phyloP scores from a whole-genome alignment of 1,140 invertebrate genomes.

The Drosophila mauritiana region DNA sequence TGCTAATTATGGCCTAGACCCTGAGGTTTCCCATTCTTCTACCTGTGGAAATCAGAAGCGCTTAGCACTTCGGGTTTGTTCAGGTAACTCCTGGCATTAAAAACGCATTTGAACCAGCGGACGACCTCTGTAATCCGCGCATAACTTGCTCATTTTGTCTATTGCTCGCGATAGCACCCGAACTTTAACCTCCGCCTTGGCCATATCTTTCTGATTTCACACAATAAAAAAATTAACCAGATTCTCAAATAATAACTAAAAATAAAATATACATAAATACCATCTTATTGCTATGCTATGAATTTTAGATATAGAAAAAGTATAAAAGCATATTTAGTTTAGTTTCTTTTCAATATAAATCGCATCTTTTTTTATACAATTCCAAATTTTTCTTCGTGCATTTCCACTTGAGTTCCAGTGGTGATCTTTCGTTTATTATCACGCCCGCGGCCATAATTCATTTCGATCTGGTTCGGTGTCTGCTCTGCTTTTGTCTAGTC shows the following conservation, averaged over 20 bases:
- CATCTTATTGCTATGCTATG: not conserved
- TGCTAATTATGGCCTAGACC: slow-evolving; percentile 51
- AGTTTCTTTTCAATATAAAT: not conserved
- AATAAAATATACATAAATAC: not conserved
- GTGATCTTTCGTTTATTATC: slow-evolving; percentile 55
- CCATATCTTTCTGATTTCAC: not conserved
- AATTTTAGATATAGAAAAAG: no score
- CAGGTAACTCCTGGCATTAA: slow-evolving; percentile 48
- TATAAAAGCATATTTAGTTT: not conserved
- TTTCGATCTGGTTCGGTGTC: slow-evolving; percentile 41
- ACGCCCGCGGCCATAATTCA: slow-evolving; percentile 56
- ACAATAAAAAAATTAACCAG: not conserved
- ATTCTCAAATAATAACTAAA: not conserved
- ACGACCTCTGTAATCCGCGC: slow-evolving; percentile 28
- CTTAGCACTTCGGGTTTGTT: slow-evolving; percentile 37
- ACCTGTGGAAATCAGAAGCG: slow-evolving; percentile 35
- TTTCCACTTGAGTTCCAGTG: slow-evolving; percentile 11
- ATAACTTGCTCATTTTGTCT: slow-evolving; percentile 41
- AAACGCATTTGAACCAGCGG: slow-evolving; percentile 40
- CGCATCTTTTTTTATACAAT: not conserved
- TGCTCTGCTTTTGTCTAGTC: slow-evolving; percentile 63
- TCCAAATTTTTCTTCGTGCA: slow-evolving; percentile 5
- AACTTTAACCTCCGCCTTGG: slow-evolving; percentile 1
- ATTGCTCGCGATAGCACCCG: slow-evolving; percentile 40
- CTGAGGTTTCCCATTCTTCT: slow-evolving; percentile 18